Evolutionary conservation across 2,797 vertebrate species (phyloP).

Genomic region (Pygocentrus nattereri): DNA sequence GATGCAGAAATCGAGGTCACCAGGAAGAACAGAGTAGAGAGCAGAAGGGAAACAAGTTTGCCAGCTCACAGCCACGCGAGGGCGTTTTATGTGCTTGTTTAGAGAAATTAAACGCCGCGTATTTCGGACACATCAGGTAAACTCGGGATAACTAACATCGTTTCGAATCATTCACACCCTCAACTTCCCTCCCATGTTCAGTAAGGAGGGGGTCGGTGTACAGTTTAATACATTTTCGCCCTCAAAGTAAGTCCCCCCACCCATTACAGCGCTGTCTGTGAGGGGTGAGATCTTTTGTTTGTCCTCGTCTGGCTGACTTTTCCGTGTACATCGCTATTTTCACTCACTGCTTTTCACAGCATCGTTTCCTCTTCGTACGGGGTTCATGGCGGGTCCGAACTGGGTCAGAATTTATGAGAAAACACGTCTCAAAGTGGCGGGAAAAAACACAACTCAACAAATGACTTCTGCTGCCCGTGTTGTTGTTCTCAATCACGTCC

Average conservation of each 20-base stretch:
- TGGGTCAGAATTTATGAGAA: slow-evolving; percentile 7
- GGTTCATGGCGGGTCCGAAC: not conserved
- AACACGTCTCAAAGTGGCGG: slow-evolving; percentile 61
- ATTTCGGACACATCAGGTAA: slow-evolving; percentile 31
- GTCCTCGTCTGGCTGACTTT: slow-evolving; percentile 4
- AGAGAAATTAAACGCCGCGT: slow-evolving; percentile 68
- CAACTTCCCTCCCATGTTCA: not conserved
- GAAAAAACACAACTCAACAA: slow-evolving; percentile 80
- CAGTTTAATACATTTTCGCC: slow-evolving; percentile 29
- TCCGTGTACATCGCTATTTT: not conserved
- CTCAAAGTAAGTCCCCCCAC: slow-evolving; percentile 70
- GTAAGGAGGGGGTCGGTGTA: not conserved
- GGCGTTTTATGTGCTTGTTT: slow-evolving; percentile 85
- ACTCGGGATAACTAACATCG: too few species aligned
- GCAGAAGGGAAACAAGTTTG: slow-evolving; percentile 12
- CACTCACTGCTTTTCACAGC: not conserved
- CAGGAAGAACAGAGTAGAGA: not conserved
- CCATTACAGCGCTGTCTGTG: slow-evolving; percentile 48
- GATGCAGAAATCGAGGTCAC: not conserved
- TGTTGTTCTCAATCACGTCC: slow-evolving; percentile 90
- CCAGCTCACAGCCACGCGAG: slow-evolving; percentile 75
- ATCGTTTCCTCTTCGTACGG: not conserved
- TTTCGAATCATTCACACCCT: slow-evolving; percentile 22
- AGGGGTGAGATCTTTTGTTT: slow-evolving; percentile 64
- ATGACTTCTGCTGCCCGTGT: slow-evolving; percentile 71